Evolutionary conservation across 1,140 invertebrate species (phyloP), one percentile per base, ranked within the genome.

Genomic region (Drosophila subpulchrella): DNA sequence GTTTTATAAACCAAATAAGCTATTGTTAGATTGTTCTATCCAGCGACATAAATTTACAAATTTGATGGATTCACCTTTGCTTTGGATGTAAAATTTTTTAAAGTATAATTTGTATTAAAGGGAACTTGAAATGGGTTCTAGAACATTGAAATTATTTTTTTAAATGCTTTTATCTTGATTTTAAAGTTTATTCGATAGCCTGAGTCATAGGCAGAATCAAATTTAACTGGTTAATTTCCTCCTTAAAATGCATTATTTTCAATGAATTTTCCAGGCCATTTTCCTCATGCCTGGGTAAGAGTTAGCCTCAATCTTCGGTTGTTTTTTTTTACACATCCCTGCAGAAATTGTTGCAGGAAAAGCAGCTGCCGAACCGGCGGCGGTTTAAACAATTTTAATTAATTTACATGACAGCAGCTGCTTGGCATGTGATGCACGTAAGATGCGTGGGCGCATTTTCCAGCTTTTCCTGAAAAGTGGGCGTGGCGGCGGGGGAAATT

Each of bases 341-440:
- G 4, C 3, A 12, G 42, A 46, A 34, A 36, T 44, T 72, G 71
- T 73, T 46, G 17, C 41, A 47, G 54, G 27, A 70, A 57, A 48
- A 30, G 55, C 74, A 76, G 72, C 72, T 66, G 61, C 55, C 53
- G 53, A 75, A 75, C 73, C 73, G 39, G 60, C 81, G 77, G 60
- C 55, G 77, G 48, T 81, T 85, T 81, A 67, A 86, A 61, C 61
- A 86, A 75, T 81, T 85, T 85, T 85, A 85, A 85, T 85, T 85
- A 85, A 85, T 85, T 85, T 82, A 75, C 72, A 44, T 71, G 81
- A 75, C 82, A 86, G 78, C 82, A 78, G 82, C 75, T 86, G 70
- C 70, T 84, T 85, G 81, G 61, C 46, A 84, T 84, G 66, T 74
- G 78, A 81, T 62, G 68, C 77, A 84, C 76, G 81, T 84, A 84